phyloP scores from a whole-genome alignment of 2,888 invertebrate species.

The Tipula vernalis region DNA sequence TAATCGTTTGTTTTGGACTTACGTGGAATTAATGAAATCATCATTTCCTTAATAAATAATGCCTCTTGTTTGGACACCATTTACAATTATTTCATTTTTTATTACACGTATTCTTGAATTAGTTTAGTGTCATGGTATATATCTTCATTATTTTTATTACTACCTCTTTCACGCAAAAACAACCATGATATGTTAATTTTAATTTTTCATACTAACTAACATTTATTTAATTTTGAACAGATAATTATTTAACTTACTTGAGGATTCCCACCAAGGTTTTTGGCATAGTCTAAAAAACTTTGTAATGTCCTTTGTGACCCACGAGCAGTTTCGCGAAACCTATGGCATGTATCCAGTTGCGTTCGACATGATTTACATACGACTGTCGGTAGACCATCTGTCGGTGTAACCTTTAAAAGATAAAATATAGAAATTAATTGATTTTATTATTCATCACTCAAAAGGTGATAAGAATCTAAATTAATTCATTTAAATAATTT shows the following conservation, averaged over 20 bases:
- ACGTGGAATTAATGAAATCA: too few relatives aligned
- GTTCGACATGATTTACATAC: slow-evolving; percentile 65
- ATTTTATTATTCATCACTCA: slow-evolving; percentile 9
- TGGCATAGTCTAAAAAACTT: slow-evolving; percentile 61
- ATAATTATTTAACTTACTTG: slow-evolving; percentile 40
- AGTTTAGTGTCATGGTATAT: too few relatives aligned
- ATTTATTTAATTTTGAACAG: too few relatives aligned
- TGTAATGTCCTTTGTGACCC: slow-evolving; percentile 63
- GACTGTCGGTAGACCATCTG: slow-evolving; percentile 62
- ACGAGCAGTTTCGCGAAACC: slow-evolving; percentile 62
- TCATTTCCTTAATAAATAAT: too few relatives aligned
- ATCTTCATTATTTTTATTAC: too few relatives aligned
- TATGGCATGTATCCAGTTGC: slow-evolving; percentile 62
- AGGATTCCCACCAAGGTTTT: slow-evolving; percentile 48
- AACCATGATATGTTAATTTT: too few relatives aligned
- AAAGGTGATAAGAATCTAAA: slow-evolving; percentile 5
- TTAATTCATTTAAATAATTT: slow-evolving; percentile 5
- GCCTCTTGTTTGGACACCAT: too few relatives aligned
- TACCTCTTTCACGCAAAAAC: too few relatives aligned
- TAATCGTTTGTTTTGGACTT: too few relatives aligned
- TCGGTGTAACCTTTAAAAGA: slow-evolving; percentile 54
- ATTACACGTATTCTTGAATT: too few relatives aligned
- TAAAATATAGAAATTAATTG: slow-evolving; percentile 16
- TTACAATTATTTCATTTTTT: too few relatives aligned
- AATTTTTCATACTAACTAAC: too few relatives aligned